phyloP scores from a whole-genome alignment of 2,888 invertebrate genomes.

The Leptinotarsa rubiginosa region DNA sequence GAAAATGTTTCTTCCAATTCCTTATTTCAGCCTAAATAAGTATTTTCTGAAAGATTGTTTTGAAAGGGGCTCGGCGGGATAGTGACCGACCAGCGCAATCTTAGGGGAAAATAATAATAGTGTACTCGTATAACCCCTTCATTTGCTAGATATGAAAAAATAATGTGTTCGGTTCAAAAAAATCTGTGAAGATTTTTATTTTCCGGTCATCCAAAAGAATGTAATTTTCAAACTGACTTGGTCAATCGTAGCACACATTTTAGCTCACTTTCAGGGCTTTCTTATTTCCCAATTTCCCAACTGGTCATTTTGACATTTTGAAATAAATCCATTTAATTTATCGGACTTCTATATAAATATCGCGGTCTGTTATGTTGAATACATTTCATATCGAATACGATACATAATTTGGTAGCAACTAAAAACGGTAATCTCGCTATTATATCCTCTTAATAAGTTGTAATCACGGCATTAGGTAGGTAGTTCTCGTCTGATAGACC shows the following conservation, averaged over 20 bases:
- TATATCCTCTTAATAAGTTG: slow-evolving; percentile 4
- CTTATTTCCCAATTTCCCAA: neutral
- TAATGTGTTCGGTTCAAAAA: too few relatives aligned
- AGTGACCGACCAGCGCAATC: too few relatives aligned
- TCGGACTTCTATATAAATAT: neutral
- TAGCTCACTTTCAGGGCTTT: too few relatives aligned
- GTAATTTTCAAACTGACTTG: neutral
- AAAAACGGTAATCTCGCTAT: neutral
- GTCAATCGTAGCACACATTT: neutral
- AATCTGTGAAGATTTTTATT: too few relatives aligned
- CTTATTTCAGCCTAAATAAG: too few relatives aligned
- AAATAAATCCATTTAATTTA: neutral
- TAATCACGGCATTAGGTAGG: slow-evolving; percentile 3
- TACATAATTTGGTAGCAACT: neutral
- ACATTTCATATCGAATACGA: neutral
- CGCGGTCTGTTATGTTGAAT: neutral
- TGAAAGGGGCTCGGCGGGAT: too few relatives aligned
- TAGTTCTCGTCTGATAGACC: neutral
- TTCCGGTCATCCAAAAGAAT: neutral
- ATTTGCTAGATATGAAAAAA: too few relatives aligned
- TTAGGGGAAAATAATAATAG: too few relatives aligned
- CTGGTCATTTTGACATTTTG: neutral
- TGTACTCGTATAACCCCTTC: too few relatives aligned
- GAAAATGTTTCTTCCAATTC: too few relatives aligned
- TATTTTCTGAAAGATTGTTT: too few relatives aligned